These are phyloP conservation scores for Protula sp. DNA, from an alignment of 2,888 invertebrate genomes.

Conservation along the genomic window DNA sequence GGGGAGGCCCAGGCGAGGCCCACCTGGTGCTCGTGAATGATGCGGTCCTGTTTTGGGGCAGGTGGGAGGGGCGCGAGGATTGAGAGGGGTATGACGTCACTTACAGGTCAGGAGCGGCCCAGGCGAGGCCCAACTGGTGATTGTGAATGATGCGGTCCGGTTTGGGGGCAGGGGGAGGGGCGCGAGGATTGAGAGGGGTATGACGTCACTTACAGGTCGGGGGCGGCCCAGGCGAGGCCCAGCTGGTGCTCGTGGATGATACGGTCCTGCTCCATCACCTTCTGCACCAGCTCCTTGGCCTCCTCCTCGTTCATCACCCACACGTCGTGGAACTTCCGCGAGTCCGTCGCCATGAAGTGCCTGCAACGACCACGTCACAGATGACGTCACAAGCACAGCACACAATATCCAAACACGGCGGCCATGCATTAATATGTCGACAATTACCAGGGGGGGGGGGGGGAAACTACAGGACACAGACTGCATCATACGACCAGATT, in stretches of 20 bases:
- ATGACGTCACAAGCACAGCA: neutral
- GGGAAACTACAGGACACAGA: no score
- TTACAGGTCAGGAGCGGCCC: conserved; percentile 26
- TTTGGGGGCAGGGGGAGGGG: no score
- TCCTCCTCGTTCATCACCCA: conserved; percentile 55
- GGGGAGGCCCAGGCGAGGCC: conserved; percentile 39
- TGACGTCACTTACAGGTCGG: conserved; percentile 24
- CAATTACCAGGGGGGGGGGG: no score
- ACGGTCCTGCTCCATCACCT: conserved; percentile 45
- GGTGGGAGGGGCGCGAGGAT: no score
- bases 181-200: no score
- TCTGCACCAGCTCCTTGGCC: conserved; percentile 37
- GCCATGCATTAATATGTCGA: no score
- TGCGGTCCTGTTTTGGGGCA: conserved; percentile 44
- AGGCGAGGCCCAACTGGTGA: conserved; percentile 51
- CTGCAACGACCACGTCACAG: conserved; percentile 28
- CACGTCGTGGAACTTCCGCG: conserved; percentile 50
- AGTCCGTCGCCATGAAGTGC: conserved; percentile 51
- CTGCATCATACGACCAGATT: no score
- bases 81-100: no score
- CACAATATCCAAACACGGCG: neutral
- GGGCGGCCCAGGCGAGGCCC: conserved; percentile 38
- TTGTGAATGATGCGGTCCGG: conserved; percentile 47
- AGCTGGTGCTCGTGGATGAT: conserved; percentile 52
- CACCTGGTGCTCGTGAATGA: conserved; percentile 51